A percentile compares a stretch with the other conserved stretches of the same genome.
phyloP scores from a whole-genome alignment of 2,888 invertebrate species.

The Noctuana brunneofusca region DNA sequence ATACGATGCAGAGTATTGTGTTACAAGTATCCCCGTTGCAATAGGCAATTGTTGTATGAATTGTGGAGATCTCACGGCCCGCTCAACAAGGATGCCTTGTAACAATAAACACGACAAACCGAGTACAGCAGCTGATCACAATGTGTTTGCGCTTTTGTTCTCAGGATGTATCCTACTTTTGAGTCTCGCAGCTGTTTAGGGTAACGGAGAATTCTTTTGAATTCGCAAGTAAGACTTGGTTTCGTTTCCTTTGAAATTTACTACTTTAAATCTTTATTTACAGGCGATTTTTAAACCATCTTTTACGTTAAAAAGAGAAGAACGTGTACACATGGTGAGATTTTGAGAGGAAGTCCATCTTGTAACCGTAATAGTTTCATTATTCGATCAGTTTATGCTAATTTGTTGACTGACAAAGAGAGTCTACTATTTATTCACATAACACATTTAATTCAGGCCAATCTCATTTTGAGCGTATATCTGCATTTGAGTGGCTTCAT shows the following conservation, averaged over 20 bases:
- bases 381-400: neutral
- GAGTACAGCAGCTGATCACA: constrained; percentile 19
- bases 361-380: neutral
- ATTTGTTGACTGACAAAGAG: neutral
- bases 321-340: neutral
- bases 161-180: constrained; percentile 6
- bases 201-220: neutral
- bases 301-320: neutral
- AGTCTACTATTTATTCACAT: neutral
- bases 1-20: constrained; percentile 18
- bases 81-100: constrained; percentile 17
- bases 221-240: too few relatives aligned
- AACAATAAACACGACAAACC: constrained; percentile 38
- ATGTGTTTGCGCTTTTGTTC: constrained; percentile 14
- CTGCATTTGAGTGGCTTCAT: constrained; percentile 18
- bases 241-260: neutral
- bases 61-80: constrained; percentile 40
- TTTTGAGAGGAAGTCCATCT: neutral
- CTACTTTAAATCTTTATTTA: neutral
- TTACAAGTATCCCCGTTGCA: constrained; percentile 19
- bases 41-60: constrained; percentile 40
- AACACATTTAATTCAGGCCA: constrained; percentile 11
- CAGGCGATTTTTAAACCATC: too few relatives aligned
- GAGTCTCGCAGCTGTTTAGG: constrained; percentile 18
- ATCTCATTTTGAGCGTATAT: constrained; percentile 16